Base-by-base conservation (phyloP, 2,113 vertebrate genomes). In the Pangasianodon hypophthalmus region DNA sequence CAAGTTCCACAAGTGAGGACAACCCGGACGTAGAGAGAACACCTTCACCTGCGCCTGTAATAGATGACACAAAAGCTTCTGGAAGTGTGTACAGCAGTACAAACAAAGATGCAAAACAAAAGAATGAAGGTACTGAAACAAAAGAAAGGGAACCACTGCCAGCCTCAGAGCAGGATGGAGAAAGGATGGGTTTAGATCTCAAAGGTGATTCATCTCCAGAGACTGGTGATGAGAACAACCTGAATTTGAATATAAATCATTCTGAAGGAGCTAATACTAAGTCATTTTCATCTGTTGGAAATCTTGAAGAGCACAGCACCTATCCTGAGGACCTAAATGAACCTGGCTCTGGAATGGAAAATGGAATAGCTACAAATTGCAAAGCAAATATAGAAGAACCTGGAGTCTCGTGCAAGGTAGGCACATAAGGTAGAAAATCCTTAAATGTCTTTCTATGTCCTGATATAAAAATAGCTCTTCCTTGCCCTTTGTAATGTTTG, bases 71-170 rank as follows among this genome's bases (percentile, higher is more conserved):
- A 60, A 26, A 82, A 11, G 7, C 46, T 18, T 80, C 58, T 71
- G 84, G 52, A 58, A 41, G 81, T 75, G 60, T 29, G 37, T 4
- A 37, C 48, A 86, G 56, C 67, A 26, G 11, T 19, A 80, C 73
- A 69, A 92, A 93, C 2, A 92, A 87, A 85, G 92, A 92, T 21
- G n/a, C n/a, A 50, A 90, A 92, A n/a, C 67, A 4, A 7, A 46
- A 37, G 26, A 77, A 92, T 41, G 89, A 92, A 64, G 89, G 88
- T 6, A 81, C 86, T 84, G 62, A 90, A 60, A 69, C 0, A 3
- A 50, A 90, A 73, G 48, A 88, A 54, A 41, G 41, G 1, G 69
- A 92, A 69, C 81, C 82, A 0, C 44, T 92, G 1, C 3, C 8
- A 62, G 87, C 41, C 16, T 62, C 88, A 41, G 91, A 91, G 21